Conservation (phyloP, 2,113 vertebrate species). For the Suncus etruscus region DNA sequence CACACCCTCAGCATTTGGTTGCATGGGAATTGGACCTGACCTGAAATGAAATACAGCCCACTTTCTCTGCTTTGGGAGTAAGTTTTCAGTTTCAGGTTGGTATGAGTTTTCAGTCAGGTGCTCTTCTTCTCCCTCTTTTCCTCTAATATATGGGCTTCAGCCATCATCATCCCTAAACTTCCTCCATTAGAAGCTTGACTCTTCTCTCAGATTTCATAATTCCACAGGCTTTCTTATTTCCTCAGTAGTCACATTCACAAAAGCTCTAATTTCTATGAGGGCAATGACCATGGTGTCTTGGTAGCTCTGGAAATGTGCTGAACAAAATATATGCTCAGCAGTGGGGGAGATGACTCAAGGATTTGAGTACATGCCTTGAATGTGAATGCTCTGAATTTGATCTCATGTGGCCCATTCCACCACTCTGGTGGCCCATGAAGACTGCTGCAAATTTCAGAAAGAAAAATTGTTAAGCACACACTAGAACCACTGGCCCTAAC, state of each 20-base stretch:
- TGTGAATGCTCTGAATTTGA: too few species aligned
- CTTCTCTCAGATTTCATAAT: neutral
- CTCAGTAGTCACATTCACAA: neutral
- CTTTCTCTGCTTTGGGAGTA: neutral
- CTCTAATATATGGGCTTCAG: too few species aligned
- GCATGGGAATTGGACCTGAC: accelerated
- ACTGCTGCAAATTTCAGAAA: too few species aligned
- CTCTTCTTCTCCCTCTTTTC: too few species aligned
- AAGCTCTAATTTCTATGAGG: neutral
- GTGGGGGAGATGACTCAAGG: too few species aligned
- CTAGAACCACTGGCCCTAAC: neutral
- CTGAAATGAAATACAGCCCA: accelerated
- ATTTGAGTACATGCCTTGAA: too few species aligned
- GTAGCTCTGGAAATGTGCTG: neutral
- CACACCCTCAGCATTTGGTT: neutral
- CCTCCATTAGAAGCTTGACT: too few species aligned
- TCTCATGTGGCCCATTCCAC: too few species aligned
- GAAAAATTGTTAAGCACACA: neutral
- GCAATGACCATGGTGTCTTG: neutral
- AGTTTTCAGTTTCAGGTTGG: too few species aligned
- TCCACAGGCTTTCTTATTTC: neutral
- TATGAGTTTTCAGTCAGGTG: too few species aligned
- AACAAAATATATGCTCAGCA: neutral
- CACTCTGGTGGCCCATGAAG: too few species aligned
- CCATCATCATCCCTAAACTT: neutral